phyloP scores from a whole-genome alignment of 2,888 invertebrate genomes.

The Tigriopus californicus region DNA sequence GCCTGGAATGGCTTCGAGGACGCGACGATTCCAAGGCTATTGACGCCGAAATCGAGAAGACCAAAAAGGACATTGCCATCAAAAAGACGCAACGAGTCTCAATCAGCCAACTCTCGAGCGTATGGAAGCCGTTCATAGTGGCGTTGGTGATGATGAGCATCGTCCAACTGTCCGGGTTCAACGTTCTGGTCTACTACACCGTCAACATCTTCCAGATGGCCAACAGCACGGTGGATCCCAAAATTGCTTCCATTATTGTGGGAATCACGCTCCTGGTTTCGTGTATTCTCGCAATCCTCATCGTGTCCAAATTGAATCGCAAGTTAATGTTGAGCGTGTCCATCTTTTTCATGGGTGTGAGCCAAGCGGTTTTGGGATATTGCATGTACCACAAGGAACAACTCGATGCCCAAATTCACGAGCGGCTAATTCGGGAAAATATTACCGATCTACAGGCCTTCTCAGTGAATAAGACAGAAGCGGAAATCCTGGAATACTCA shows the following conservation, averaged over 20 bases:
- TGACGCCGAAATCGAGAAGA: constrained; percentile 20
- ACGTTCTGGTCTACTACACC: constrained; percentile 27
- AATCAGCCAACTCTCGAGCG: constrained; percentile 4
- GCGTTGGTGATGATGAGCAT: constrained; percentile 8
- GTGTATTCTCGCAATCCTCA: constrained; percentile 2
- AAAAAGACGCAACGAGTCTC: not conserved
- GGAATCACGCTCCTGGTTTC: constrained; percentile 27
- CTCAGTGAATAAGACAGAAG: not conserved
- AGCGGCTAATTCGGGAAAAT: not conserved
- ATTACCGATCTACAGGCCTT: not conserved
- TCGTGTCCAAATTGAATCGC: constrained; percentile 4
- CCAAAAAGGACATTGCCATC: constrained; percentile 18
- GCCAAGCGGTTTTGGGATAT: constrained; percentile 9
- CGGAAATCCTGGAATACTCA: not conserved
- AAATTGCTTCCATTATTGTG: constrained; percentile 21
- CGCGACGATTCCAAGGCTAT: constrained; percentile 5
- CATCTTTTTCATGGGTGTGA: constrained; percentile 3
- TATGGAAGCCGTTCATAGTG: constrained; percentile 11
- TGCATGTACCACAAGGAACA: constrained; percentile 1
- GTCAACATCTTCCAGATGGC: constrained; percentile 26
- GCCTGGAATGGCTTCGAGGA: constrained; percentile 20
- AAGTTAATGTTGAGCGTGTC: constrained; percentile 11
- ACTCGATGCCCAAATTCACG: not conserved
- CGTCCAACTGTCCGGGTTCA: constrained; percentile 11
- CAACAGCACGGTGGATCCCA: constrained; percentile 18